These are phyloP conservation scores for Magallana gigas DNA, from an alignment of 1,140 invertebrate species.

Conservation along the genomic window DNA sequence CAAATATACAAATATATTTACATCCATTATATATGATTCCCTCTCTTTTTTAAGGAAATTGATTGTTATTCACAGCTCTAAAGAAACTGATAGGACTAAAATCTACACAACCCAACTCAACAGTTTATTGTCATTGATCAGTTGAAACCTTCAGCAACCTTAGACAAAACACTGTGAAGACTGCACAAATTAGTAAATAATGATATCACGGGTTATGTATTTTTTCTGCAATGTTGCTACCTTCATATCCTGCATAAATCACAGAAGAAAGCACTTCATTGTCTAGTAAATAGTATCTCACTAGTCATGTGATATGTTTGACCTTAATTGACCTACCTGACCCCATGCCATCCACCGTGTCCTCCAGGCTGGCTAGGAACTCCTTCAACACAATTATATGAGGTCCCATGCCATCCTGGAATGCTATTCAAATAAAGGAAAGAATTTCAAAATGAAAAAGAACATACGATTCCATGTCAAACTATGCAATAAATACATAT, in stretches of 20 bases:
- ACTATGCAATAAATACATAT: background rate
- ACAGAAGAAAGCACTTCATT: too few species aligned
- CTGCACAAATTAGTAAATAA: too few species aligned
- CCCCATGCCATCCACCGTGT: conserved; percentile 58
- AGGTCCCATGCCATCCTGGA: conserved; percentile 62
- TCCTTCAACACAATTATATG: conserved; percentile 65
- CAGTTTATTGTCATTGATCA: too few species aligned
- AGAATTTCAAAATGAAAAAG: background rate
- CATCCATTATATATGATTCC: background rate
- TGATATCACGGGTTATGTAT: too few species aligned
- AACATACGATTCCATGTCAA: background rate
- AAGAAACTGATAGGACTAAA: background rate
- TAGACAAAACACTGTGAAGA: too few species aligned
- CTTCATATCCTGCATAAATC: too few species aligned
- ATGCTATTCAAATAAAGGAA: conserved; percentile 46
- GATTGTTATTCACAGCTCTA: background rate
- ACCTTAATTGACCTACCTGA: background rate
- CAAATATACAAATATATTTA: background rate
- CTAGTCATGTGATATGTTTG: background rate
- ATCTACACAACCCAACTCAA: background rate
- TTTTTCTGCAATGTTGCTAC: too few species aligned
- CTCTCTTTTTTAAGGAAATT: background rate
- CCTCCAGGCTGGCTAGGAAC: conserved; percentile 57
- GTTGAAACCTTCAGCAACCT: too few species aligned
- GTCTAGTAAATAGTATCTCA: too few species aligned